Percentiles rank a stretch among this genome's conserved stretches.
phyloP scores from a whole-genome alignment of 2,113 vertebrate genomes.

The Rallus limicola region DNA sequence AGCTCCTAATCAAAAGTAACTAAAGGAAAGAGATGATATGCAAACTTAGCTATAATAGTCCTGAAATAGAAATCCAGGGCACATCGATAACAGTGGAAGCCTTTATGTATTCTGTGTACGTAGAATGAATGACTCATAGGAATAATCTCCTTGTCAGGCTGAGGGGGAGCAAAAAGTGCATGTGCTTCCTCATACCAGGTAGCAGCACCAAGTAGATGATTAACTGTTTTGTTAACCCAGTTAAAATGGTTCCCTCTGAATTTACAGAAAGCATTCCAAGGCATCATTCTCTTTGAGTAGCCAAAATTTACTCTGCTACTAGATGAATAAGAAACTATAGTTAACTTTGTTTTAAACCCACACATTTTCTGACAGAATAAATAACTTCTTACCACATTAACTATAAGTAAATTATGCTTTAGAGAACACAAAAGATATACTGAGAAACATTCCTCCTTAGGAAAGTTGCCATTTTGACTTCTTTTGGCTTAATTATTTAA shows the following conservation, averaged over 20 bases:
- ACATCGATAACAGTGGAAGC: not conserved
- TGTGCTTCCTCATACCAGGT: not conserved
- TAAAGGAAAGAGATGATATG: not conserved
- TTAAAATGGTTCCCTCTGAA: not conserved
- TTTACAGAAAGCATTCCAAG: not conserved
- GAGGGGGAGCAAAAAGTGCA: not conserved
- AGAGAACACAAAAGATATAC: not conserved
- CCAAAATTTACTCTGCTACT: not conserved
- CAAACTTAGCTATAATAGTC: not conserved
- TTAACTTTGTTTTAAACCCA: not conserved
- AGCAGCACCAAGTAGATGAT: not conserved
- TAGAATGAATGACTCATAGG: not conserved
- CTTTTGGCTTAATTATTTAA: not conserved
- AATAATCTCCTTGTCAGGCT: not conserved
- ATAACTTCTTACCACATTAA: rapidly evolving
- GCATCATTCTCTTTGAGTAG: not conserved
- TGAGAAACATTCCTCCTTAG: not conserved
- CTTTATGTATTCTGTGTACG: not conserved
- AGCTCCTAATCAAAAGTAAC: not conserved
- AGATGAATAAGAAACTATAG: not conserved
- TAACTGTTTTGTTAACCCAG: not conserved
- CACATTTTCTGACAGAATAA: not conserved
- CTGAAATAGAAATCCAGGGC: not conserved
- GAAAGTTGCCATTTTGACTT: rapidly evolving
- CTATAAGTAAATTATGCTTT: not conserved